Percentiles rank a stretch among this genome's conserved stretches.
These are phyloP conservation scores for Mus spicilegus DNA, from an alignment of 2,113 vertebrate genomes.

Conservation along the genomic window DNA sequence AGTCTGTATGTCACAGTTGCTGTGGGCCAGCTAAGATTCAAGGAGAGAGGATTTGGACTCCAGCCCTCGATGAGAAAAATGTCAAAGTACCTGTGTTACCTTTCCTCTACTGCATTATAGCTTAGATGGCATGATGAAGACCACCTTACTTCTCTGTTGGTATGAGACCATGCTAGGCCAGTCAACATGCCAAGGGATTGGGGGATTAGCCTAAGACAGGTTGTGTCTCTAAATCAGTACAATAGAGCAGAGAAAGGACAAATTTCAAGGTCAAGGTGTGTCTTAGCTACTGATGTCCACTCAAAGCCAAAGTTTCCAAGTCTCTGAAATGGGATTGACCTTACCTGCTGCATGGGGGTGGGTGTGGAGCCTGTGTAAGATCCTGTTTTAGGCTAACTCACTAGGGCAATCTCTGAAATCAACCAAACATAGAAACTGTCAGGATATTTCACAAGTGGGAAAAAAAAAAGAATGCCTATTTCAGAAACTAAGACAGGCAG, in stretches of 20 bases:
- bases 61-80: neutral
- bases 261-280: neutral
- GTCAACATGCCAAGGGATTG: neutral
- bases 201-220: neutral
- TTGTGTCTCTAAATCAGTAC: neutral
- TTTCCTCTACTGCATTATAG: neutral
- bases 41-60: neutral
- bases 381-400: neutral
- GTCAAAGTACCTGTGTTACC: neutral
- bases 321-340: neutral
- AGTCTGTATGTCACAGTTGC: neutral
- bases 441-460: neutral
- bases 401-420: slow-evolving; percentile 8
- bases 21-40: neutral
- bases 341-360: neutral
- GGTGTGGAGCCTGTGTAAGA: neutral
- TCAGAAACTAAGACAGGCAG: neutral
- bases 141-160: neutral
- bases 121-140: neutral
- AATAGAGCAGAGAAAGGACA: neutral
- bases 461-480: neutral
- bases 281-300: neutral
- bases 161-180: neutral
- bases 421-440: neutral
- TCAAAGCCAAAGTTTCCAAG: neutral